Conservation (phyloP, 2,888 invertebrate species). For the Drosophila prostipennis region DNA sequence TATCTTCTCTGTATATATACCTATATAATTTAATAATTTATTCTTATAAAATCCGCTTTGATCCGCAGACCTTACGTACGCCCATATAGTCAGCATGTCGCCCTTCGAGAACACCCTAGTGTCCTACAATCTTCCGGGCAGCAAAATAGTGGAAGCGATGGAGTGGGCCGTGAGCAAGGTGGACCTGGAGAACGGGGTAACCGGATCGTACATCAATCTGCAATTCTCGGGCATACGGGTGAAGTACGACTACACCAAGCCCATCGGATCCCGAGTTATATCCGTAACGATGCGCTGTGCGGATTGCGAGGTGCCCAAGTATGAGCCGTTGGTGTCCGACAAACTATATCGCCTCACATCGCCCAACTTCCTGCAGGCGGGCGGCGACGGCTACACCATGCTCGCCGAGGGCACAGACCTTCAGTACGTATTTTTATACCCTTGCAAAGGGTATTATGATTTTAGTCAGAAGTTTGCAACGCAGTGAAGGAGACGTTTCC, state of each 20-base stretch:
- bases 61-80: constrained; percentile 88
- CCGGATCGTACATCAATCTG: constrained; percentile 76
- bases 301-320: constrained; percentile 86
- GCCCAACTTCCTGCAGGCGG: constrained; percentile 87
- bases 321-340: constrained; percentile 86
- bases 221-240: constrained; percentile 86
- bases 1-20: too few species aligned
- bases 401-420: constrained; percentile 81
- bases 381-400: constrained; percentile 89
- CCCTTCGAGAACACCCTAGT: constrained; percentile 92
- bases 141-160: constrained; percentile 87
- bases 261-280: constrained; percentile 86
- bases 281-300: constrained; percentile 83
- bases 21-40: too few species aligned
- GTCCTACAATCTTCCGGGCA: constrained; percentile 89
- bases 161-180: constrained; percentile 85
- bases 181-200: constrained; percentile 60
- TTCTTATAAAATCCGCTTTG: not conserved
- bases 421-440: constrained; percentile 51
- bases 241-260: constrained; percentile 86
- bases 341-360: constrained; percentile 87
- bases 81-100: constrained; percentile 88
- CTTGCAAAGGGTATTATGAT: too few species aligned
- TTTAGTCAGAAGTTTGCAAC: too few species aligned
- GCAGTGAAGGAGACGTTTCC: too few species aligned